phyloP scores from a whole-genome alignment of 2,113 vertebrate species.

The Coreoperca whiteheadi region DNA sequence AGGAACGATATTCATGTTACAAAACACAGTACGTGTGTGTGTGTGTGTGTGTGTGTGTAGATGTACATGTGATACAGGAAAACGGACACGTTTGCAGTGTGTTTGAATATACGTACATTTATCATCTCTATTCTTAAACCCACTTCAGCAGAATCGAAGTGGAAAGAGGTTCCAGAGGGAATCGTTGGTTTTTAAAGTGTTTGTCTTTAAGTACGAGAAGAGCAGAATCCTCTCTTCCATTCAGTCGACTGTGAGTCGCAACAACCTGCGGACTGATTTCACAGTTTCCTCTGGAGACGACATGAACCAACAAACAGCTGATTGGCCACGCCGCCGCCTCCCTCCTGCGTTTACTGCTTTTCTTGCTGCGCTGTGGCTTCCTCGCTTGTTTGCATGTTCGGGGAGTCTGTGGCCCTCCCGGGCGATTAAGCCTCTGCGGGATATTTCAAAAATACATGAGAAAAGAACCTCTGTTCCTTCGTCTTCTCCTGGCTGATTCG shows the following conservation, averaged over 20 bases:
- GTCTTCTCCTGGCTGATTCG: not conserved
- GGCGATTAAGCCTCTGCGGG: not conserved
- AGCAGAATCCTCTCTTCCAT: not conserved
- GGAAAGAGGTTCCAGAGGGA: not conserved
- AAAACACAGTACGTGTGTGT: too few relatives aligned
- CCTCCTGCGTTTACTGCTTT: not conserved
- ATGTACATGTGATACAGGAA: not conserved
- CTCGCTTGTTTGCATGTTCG: not conserved
- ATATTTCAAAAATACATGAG: not conserved
- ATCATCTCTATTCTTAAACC: too few relatives aligned
- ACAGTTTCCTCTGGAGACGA: constrained; percentile 19
- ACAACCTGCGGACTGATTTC: not conserved
- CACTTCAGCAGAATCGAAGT: not conserved
- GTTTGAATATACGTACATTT: not conserved
- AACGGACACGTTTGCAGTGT: too few relatives aligned
- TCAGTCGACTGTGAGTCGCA: not conserved
- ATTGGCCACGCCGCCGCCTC: not conserved
- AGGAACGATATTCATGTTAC: too few relatives aligned
- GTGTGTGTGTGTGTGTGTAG: too few relatives aligned
- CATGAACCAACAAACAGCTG: constrained; percentile 3
- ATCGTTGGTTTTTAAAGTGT: not conserved
- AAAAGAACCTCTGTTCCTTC: not conserved
- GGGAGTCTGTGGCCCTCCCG: not conserved
- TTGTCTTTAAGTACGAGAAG: not conserved
- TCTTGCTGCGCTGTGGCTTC: too few relatives aligned